Base-by-base conservation (phyloP, 2,113 vertebrate species). In the Phoxinus phoxinus region DNA sequence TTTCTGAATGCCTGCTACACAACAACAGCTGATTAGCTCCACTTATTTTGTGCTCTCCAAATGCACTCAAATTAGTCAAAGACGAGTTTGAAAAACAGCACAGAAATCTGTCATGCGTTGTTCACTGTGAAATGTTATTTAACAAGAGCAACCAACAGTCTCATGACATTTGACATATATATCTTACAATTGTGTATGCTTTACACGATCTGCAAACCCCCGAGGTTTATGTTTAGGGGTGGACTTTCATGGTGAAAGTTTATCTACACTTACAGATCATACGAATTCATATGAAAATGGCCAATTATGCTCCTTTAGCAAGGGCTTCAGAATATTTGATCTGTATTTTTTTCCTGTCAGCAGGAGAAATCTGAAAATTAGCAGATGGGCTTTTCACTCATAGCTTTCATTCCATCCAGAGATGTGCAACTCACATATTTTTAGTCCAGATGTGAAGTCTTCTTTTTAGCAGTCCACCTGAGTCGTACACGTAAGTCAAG, bases 21-120 rank as follows among this genome's bases (percentile, higher is more conserved):
- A 79, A 58, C 53, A 53, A 32, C 80, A 59, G 73, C 79, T 88
- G 84, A 88, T 88, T 85, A 87, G 83, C 84, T 71, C 23, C n/a
- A 71, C 77, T 82, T 81, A 87, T 84, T 73, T 69, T 44, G 65
- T 88, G 78, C 75, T 56, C 59, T 56, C 23, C 19, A 73, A 87
- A 72, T 17, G 37, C 72, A 59, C 32, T 56, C 15, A 7, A 82
- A 83, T 83, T 53, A 83, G 72, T 32, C 37, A 63, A 69, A 65
- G 61, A 63, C 30, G 53, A 27, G 27, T 51, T 56, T 58, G 2
- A 81, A 84, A 80, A 80, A 32, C 76, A 76, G 4, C 56, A 87
- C n/a, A 48, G 48, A 78, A 82, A 59, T 35, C 59, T 82, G 21
- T 1, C n/a, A 61, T 59, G 13, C 17, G 5, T 59, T 71, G n/a